Evolutionary conservation across 2,113 vertebrate genomes (phyloP).

Genomic region (Peromyscus leucopus): DNA sequence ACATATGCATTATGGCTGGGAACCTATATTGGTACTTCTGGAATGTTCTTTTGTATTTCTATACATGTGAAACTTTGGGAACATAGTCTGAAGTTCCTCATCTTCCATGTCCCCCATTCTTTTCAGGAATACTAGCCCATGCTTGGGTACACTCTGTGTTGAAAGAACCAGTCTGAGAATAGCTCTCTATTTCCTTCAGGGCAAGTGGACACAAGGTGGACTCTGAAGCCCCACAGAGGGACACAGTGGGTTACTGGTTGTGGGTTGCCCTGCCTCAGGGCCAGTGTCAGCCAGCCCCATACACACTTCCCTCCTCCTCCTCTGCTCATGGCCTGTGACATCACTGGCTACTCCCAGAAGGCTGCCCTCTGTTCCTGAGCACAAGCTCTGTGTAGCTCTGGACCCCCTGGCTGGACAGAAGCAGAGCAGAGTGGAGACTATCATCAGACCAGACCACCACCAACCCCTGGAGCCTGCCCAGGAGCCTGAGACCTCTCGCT

Average conservation of each 20-base stretch:
- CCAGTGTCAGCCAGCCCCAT: slow-evolving; percentile 73
- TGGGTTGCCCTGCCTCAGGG: slow-evolving; percentile 66
- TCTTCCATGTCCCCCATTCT: neutral
- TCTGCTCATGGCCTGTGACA: slow-evolving; percentile 82
- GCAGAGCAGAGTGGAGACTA: slow-evolving; percentile 60
- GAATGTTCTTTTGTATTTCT: slow-evolving; percentile 16
- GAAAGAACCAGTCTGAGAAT: neutral
- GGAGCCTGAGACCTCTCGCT: slow-evolving; percentile 24
- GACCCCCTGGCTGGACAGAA: slow-evolving; percentile 75
- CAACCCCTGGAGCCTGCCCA: slow-evolving; percentile 18
- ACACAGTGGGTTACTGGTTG: slow-evolving; percentile 64
- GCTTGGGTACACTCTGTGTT: neutral
- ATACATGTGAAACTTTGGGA: neutral
- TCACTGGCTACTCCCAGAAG: slow-evolving; percentile 83
- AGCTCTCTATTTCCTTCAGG: slow-evolving; percentile 1
- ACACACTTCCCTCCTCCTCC: slow-evolving; percentile 82
- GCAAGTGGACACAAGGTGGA: neutral
- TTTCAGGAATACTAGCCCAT: neutral
- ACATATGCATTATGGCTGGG: neutral
- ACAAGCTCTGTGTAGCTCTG: slow-evolving; percentile 66
- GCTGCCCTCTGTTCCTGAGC: slow-evolving; percentile 80
- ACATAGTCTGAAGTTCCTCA: neutral
- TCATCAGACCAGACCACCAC: slow-evolving; percentile 56
- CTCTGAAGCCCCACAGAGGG: slow-evolving; percentile 7
- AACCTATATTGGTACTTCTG: neutral